Percentiles rank a stretch among this genome's conserved stretches.
Evolutionary conservation across 2,888 invertebrate species (phyloP).

Genomic region (Drosophila quinaria): DNA sequence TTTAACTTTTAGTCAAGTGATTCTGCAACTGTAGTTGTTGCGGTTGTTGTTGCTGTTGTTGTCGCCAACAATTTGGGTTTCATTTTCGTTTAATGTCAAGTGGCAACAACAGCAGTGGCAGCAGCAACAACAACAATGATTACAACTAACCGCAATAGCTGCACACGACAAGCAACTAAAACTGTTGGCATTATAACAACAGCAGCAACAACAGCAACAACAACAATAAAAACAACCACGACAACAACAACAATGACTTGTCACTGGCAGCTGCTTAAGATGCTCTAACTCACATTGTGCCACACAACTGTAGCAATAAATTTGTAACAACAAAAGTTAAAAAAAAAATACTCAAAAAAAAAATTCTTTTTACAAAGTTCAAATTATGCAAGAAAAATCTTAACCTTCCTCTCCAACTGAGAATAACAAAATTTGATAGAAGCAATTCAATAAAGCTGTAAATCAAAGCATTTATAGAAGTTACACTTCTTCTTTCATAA

Average conservation of each 20-base stretch:
- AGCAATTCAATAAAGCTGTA: not conserved
- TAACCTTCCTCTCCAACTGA: too few species aligned
- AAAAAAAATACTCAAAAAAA: not conserved
- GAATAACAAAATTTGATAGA: too few species aligned
- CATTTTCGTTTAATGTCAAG: conserved; percentile 81
- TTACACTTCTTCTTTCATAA: not conserved
- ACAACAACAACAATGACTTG: conserved; percentile 40
- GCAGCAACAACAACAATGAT: conserved; percentile 35
- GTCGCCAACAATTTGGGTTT: conserved; percentile 70
- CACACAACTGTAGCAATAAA: conserved; percentile 11
- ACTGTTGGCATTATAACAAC: conserved; percentile 64
- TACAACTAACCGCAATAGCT: conserved; percentile 77
- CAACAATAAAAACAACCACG: conserved; percentile 16
- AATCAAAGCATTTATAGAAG: not conserved
- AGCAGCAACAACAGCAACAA: conserved; percentile 18
- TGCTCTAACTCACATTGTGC: conserved; percentile 15
- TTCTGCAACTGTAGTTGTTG: conserved; percentile 62
- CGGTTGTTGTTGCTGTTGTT: conserved; percentile 32
- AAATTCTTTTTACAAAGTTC: not conserved
- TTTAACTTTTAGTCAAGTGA: conserved; percentile 61
- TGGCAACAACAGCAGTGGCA: conserved; percentile 55
- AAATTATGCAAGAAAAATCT: not conserved
- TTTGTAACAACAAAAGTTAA: conserved; percentile 7
- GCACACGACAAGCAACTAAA: conserved; percentile 75
- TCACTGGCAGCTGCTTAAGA: conserved; percentile 52